Evolutionary conservation across 2,113 vertebrate genomes (phyloP).

Genomic region (Anarrhichthys ocellatus): DNA sequence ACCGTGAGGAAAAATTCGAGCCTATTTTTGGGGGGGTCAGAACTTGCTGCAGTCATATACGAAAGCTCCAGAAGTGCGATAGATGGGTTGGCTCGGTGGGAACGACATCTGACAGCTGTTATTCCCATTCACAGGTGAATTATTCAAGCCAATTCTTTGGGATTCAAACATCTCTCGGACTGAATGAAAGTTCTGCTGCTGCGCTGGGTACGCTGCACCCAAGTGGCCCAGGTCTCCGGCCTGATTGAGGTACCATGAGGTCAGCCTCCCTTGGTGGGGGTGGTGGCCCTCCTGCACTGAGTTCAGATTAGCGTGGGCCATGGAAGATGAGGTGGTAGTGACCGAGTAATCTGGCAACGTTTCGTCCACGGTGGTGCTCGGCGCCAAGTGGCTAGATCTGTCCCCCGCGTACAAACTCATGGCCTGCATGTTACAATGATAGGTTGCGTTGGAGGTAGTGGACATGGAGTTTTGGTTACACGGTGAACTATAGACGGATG

Average conservation of each 20-base stretch:
- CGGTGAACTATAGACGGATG: slow-evolving; percentile 89
- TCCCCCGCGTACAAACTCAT: slow-evolving; percentile 94
- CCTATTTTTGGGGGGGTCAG: slow-evolving; percentile 81
- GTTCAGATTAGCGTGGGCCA: slow-evolving; percentile 85
- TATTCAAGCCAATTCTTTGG: slow-evolving; percentile 90
- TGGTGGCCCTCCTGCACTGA: slow-evolving; percentile 88
- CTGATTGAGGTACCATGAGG: slow-evolving; percentile 95
- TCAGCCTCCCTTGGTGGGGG: slow-evolving; percentile 89
- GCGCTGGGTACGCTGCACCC: slow-evolving; percentile 87
- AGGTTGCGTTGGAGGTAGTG: slow-evolving; percentile 88
- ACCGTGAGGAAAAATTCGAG: slow-evolving; percentile 38
- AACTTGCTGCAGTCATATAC: slow-evolving; percentile 99
- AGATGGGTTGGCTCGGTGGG: slow-evolving; percentile 92
- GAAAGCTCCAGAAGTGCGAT: slow-evolving; percentile 95
- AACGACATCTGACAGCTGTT: slow-evolving; percentile 99
- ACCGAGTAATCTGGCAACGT: slow-evolving; percentile 92
- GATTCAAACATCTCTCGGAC: slow-evolving; percentile 96
- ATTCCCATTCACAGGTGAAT: slow-evolving; percentile 90
- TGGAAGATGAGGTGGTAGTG: slow-evolving; percentile 85
- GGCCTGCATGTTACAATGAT: slow-evolving; percentile 97
- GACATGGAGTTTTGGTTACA: slow-evolving; percentile 89
- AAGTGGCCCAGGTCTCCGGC: slow-evolving; percentile 91
- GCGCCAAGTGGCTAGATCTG: slow-evolving; percentile 84
- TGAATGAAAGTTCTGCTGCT: slow-evolving; percentile 95
- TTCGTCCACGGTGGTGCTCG: slow-evolving; percentile 88